Conservation (phyloP, 2,113 vertebrate species). For the Fulmarus glacialis region DNA sequence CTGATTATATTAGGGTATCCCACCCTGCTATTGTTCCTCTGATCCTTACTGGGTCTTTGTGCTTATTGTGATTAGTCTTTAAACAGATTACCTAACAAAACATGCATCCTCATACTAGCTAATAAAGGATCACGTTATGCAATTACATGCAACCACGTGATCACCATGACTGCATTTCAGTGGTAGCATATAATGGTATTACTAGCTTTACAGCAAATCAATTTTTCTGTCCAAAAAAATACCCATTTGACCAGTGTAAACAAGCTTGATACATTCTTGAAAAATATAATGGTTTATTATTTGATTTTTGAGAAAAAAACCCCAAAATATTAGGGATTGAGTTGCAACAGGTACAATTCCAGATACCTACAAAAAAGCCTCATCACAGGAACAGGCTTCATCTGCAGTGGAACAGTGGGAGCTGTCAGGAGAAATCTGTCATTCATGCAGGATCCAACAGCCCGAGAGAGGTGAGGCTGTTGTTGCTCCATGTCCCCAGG, state of each 20-base stretch:
- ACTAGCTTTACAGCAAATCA: neutral
- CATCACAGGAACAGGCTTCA: neutral
- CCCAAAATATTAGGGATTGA: neutral
- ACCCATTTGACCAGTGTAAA: neutral
- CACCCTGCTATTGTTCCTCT: neutral
- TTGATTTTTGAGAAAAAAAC: neutral
- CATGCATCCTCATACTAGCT: neutral
- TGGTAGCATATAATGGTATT: neutral
- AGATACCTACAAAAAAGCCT: neutral
- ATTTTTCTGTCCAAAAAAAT: neutral
- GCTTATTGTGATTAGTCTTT: neutral
- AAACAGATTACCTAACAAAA: neutral
- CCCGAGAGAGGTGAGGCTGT: neutral
- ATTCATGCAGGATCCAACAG: neutral
- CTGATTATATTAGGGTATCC: neutral
- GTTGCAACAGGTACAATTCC: neutral
- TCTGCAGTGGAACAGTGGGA: neutral
- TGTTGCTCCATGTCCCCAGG: neutral
- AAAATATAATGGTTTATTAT: neutral
- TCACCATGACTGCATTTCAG: neutral
- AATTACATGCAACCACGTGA: neutral
- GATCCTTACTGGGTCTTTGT: neutral
- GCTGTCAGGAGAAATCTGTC: neutral
- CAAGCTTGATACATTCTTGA: neutral
- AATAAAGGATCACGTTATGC: neutral